Percentiles rank a stretch among this genome's conserved stretches.
These are phyloP conservation scores for Stenoptilia bipunctidactyla DNA, from an alignment of 2,888 invertebrate genomes.

Conservation along the genomic window DNA sequence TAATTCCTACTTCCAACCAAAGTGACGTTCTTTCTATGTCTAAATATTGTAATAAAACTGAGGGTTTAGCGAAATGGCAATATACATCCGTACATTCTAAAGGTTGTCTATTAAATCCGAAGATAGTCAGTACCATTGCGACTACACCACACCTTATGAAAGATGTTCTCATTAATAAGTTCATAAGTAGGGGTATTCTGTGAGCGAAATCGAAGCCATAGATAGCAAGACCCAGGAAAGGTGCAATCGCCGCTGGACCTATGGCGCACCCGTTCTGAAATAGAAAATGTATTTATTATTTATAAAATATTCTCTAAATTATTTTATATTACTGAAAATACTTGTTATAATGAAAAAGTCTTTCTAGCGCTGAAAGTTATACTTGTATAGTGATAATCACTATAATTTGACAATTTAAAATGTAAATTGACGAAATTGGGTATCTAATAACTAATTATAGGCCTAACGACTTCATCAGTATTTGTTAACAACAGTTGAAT, in stretches of 20 bases:
- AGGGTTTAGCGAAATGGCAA: slow-evolving; percentile 76
- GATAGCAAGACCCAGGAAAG: slow-evolving; percentile 75
- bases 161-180: slow-evolving; percentile 74
- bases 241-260: slow-evolving; percentile 75
- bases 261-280: slow-evolving; percentile 78
- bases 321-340: too few species aligned
- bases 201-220: slow-evolving; percentile 80
- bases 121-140: slow-evolving; percentile 72
- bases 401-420: too few species aligned
- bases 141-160: slow-evolving; percentile 77
- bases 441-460: too few species aligned
- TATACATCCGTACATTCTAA: slow-evolving; percentile 73
- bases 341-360: too few species aligned
- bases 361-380: too few species aligned
- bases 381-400: too few species aligned
- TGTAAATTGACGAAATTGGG: too few species aligned
- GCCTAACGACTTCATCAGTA: too few species aligned
- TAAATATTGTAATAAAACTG: slow-evolving; percentile 71
- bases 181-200: slow-evolving; percentile 72
- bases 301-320: too few species aligned
- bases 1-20: slow-evolving; percentile 65
- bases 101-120: slow-evolving; percentile 71
- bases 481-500: too few species aligned
- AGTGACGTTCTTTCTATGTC: slow-evolving; percentile 71
- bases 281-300: too few species aligned